These are phyloP conservation scores for Tichodroma muraria DNA, from an alignment of 2,113 vertebrate genomes.

Conservation along the genomic window DNA sequence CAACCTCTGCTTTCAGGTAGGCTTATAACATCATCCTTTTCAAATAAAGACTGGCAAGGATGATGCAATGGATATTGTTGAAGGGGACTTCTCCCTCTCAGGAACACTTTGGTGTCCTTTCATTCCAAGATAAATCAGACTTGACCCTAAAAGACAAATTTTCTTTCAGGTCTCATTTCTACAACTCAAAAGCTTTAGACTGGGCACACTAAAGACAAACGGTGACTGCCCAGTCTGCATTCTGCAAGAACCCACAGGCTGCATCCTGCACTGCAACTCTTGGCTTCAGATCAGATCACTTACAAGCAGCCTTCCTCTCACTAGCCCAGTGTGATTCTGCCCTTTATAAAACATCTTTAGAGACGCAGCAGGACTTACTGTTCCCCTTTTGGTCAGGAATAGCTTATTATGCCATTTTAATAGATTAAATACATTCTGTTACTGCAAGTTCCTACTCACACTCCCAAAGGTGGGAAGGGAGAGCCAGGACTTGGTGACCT, in stretches of 20 bases:
- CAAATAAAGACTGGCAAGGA: neutral
- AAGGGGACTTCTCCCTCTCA: neutral
- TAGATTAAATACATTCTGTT: neutral
- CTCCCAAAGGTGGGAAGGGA: neutral
- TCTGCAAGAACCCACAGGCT: neutral
- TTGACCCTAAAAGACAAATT: neutral
- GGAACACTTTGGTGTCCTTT: neutral
- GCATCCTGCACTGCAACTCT: neutral
- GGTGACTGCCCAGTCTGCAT: neutral
- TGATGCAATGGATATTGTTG: neutral
- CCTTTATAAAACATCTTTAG: neutral
- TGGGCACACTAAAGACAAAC: neutral
- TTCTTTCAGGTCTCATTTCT: neutral
- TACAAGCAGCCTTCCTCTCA: neutral
- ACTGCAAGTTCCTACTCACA: neutral
- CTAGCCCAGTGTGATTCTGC: neutral
- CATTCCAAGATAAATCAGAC: neutral
- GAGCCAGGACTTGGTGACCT: neutral
- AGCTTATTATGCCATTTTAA: neutral
- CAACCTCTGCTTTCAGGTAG: neutral
- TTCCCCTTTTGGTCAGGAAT: neutral
- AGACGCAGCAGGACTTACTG: neutral
- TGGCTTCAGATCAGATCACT: neutral
- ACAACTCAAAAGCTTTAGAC: neutral
- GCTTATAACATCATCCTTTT: neutral